Conservation (phyloP, 2,888 invertebrate genomes). For the Venusia cambrica region DNA sequence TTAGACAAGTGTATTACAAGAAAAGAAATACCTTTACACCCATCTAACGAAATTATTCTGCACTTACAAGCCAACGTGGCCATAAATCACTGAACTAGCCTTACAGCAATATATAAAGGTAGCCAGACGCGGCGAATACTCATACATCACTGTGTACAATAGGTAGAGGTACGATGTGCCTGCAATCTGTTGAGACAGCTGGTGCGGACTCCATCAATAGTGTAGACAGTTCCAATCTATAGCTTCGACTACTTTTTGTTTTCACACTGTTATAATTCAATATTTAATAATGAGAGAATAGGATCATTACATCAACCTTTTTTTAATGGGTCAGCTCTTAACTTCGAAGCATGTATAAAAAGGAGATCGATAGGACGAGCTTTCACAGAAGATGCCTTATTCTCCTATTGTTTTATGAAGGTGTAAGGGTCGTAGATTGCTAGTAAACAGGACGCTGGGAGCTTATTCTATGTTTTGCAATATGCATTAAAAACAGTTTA, state of each 20-base stretch:
- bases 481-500: too few relatives aligned
- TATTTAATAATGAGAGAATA: too few relatives aligned
- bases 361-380: constrained; percentile 1
- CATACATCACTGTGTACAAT: constrained; percentile 1
- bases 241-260: constrained; percentile 31
- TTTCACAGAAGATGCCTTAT: too few relatives aligned
- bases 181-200: constrained; percentile 32
- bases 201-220: constrained; percentile 40
- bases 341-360: too few relatives aligned
- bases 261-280: too few relatives aligned
- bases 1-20: too few relatives aligned
- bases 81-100: constrained; percentile 39
- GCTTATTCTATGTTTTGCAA: too few relatives aligned
- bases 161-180: constrained; percentile 5
- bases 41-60: background rate
- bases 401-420: too few relatives aligned
- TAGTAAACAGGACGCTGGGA: too few relatives aligned
- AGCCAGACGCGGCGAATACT: constrained; percentile 1
- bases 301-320: too few relatives aligned
- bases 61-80: constrained; percentile 7
- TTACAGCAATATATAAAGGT: constrained; percentile 35
- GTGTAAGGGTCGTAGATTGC: too few relatives aligned
- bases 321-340: too few relatives aligned
- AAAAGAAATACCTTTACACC: background rate
- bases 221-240: constrained; percentile 36